phyloP scores from a whole-genome alignment of 2,113 vertebrate genomes.

The Petrocephalus zakoni region DNA sequence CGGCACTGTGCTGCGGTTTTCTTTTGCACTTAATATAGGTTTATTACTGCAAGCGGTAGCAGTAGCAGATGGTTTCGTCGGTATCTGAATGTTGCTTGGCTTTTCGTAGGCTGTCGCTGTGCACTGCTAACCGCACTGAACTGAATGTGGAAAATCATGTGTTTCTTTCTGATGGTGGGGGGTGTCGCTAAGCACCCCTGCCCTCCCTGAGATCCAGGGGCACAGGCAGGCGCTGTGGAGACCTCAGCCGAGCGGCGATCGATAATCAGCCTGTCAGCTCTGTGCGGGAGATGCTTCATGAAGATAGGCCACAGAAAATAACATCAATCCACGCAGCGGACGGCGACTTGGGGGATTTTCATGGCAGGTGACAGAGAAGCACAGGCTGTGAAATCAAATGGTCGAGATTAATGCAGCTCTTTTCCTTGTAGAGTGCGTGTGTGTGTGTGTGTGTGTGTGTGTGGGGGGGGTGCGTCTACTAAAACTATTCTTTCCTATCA shows the following conservation, averaged over 20 bases:
- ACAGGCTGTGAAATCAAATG: slow-evolving; percentile 19
- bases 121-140: slow-evolving; percentile 30
- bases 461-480: background rate
- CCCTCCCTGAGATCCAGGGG: background rate
- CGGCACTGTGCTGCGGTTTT: slow-evolving; percentile 5
- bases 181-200: background rate
- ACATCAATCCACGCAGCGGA: slow-evolving; percentile 9
- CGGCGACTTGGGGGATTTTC: slow-evolving; percentile 15
- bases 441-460: background rate
- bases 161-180: background rate
- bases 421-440: slow-evolving; percentile 4
- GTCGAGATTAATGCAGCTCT: slow-evolving; percentile 14
- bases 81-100: slow-evolving; percentile 25
- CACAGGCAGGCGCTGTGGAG: background rate
- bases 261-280: slow-evolving; percentile 14
- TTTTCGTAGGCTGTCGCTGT: background rate
- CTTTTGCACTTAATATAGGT: slow-evolving; percentile 36
- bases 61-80: slow-evolving; percentile 43
- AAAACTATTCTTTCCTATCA: slow-evolving; percentile 10
- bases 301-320: slow-evolving; percentile 17
- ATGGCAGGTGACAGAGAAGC: slow-evolving; percentile 29
- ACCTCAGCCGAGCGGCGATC: background rate
- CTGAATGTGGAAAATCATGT: background rate
- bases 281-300: background rate
- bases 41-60: slow-evolving; percentile 32